Base-by-base conservation (phyloP, 2,888 invertebrate species). In the Microplitis manilae region DNA sequence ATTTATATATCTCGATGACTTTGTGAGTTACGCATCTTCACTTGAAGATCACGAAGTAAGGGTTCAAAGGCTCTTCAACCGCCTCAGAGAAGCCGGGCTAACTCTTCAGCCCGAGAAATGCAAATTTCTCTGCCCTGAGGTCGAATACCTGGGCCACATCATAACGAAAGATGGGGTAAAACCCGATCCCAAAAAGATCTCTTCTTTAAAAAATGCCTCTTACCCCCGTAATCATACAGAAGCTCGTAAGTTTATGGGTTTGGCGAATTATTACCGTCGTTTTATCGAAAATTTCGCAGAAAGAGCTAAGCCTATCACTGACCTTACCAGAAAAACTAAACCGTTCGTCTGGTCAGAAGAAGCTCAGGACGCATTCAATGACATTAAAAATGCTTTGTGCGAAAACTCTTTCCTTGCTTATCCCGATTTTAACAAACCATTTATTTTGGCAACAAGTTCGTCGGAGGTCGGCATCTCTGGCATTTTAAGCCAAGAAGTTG, bases 161-260 rank as follows among this genome's bases (percentile, higher is more conserved):
- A 62, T 62, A 9, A 62, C 62, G 6, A n/a, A n/a, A 5, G 62
- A 62, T 5, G 62, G 62, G 7, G 17, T 62, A 6, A 62, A 62
- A 62, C 62, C 15, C 17, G 62, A 62, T n/a, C 62, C 62, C 5
- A 62, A 62, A n/a, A 62, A 62, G n/a, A n/a, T 62, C 2, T n/a
- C n/a, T 7, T 62, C 62, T 5, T 7, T 62, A n/a, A 62, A 62
- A n/a, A n/a, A n/a, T 5, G 62, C 62, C n/a, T 62, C 62, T 13
- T 2, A 17, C 7, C 62, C 62, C 7, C 9, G 62, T n/a, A 62
- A n/a, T 5, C n/a, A n/a, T n/a, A 62, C n/a, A 62, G 62, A 62
- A n/a, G 17, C 17, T 7, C 9, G 65, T 17, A 65, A 65, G 20
- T 65, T 65, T 9, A 9, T 65, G 65, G 65, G 65, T 20, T 9